phyloP scores from a whole-genome alignment of 2,113 vertebrate species.

The Phrynocephalus versicolor region DNA sequence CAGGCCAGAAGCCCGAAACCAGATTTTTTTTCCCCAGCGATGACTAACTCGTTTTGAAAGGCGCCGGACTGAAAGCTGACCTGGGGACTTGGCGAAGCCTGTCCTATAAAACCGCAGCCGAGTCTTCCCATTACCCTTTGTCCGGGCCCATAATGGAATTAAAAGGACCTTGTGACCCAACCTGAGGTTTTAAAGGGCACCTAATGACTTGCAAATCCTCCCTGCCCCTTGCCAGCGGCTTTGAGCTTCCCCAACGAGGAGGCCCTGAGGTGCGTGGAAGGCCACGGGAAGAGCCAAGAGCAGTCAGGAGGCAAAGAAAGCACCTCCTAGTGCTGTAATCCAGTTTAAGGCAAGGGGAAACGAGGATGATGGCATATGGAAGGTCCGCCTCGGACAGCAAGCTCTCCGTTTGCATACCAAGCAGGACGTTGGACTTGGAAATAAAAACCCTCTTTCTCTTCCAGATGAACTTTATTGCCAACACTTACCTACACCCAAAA shows the following conservation, averaged over 20 bases:
- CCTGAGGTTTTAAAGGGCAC: conserved; percentile 15
- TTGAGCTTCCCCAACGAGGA: background rate
- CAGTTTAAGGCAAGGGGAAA: background rate
- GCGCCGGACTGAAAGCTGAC: background rate
- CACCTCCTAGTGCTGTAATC: no score
- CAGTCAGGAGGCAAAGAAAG: no score
- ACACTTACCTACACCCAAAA: background rate
- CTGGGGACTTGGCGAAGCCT: background rate
- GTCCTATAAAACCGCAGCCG: conserved; percentile 7
- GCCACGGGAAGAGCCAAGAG: background rate
- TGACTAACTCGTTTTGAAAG: background rate
- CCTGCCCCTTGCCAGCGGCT: background rate
- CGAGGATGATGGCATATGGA: background rate
- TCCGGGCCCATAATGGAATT: conserved; percentile 59
- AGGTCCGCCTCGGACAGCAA: rapidly evolving
- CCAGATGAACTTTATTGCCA: no score
- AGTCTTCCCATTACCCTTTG: conserved; percentile 40
- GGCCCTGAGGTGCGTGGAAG: no score
- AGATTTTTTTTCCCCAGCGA: background rate
- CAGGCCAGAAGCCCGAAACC: background rate
- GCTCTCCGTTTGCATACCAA: background rate
- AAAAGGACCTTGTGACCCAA: conserved; percentile 18
- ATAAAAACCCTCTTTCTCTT: background rate
- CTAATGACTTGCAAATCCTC: background rate
- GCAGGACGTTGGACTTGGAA: background rate